Percentiles rank a stretch among this genome's conserved stretches.
These are phyloP conservation scores for Calosoma granatense DNA, from an alignment of 1,140 invertebrate genomes.

Conservation along the genomic window DNA sequence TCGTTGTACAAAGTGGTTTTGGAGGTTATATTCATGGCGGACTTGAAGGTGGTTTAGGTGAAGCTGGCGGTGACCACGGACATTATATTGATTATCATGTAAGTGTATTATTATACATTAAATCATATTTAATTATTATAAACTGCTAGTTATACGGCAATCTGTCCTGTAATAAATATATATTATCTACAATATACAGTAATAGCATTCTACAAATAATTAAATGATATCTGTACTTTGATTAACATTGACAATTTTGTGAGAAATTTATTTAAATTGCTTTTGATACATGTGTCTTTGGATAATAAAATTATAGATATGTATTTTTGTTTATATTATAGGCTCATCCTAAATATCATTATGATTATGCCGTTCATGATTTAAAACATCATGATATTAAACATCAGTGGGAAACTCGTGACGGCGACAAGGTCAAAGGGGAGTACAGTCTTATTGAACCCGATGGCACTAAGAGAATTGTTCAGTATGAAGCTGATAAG, in stretches of 20 bases:
- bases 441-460: slow-evolving; percentile 48
- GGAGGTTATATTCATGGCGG: slow-evolving; percentile 18
- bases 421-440: slow-evolving; percentile 48
- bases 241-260: too few relatives aligned
- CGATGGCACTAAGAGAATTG: slow-evolving; percentile 46
- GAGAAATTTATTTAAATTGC: too few relatives aligned
- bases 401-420: slow-evolving; percentile 42
- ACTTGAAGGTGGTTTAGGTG: slow-evolving; percentile 18
- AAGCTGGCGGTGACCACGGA: slow-evolving; percentile 18
- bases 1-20: slow-evolving; percentile 17
- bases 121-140: background rate
- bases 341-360: slow-evolving; percentile 40
- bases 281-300: too few relatives aligned
- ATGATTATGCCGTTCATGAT: slow-evolving; percentile 36
- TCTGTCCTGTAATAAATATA: too few relatives aligned
- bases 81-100: slow-evolving; percentile 25
- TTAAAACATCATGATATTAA: slow-evolving; percentile 41
- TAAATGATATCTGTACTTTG: too few relatives aligned
- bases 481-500: slow-evolving; percentile 61
- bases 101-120: slow-evolving; percentile 15
- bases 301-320: too few relatives aligned
- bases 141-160: too few relatives aligned
- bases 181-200: too few relatives aligned
- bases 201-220: too few relatives aligned
- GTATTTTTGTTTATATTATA: too few relatives aligned